Evolutionary conservation across 2,888 invertebrate species (phyloP).

Genomic region (Amiota mariae): DNA sequence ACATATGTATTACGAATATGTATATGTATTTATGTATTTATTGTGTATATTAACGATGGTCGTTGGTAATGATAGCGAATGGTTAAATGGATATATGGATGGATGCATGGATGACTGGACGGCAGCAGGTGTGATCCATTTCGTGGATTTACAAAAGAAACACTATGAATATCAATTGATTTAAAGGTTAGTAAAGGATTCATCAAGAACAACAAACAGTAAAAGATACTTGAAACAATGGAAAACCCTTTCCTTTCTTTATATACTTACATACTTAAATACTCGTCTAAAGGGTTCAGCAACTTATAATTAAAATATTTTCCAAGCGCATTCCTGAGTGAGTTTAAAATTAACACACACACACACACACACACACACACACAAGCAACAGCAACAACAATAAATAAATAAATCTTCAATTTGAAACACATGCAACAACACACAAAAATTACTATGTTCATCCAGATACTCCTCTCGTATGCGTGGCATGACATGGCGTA

Average conservation of each 20-base stretch:
- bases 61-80: slow-evolving; percentile 13
- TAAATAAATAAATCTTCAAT: slow-evolving; percentile 62
- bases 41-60: slow-evolving; percentile 17
- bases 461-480: background rate
- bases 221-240: too few relatives aligned
- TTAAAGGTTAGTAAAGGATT: too few relatives aligned
- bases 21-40: too few relatives aligned
- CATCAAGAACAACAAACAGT: too few relatives aligned
- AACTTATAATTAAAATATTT: slow-evolving; percentile 67
- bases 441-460: slow-evolving; percentile 38
- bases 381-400: background rate
- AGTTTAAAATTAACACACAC: slow-evolving; percentile 68
- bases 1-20: too few relatives aligned
- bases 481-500: slow-evolving; percentile 51
- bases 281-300: slow-evolving; percentile 14
- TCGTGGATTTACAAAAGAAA: too few relatives aligned
- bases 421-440: slow-evolving; percentile 67
- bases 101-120: background rate
- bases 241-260: too few relatives aligned
- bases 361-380: slow-evolving; percentile 33
- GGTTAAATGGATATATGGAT: slow-evolving; percentile 14
- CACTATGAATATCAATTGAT: too few relatives aligned
- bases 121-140: slow-evolving; percentile 46
- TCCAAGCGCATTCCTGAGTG: slow-evolving; percentile 66
- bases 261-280: too few relatives aligned